Base-by-base conservation (phyloP, 2,797 vertebrate genomes). In the Acestrorhynchus altus region DNA sequence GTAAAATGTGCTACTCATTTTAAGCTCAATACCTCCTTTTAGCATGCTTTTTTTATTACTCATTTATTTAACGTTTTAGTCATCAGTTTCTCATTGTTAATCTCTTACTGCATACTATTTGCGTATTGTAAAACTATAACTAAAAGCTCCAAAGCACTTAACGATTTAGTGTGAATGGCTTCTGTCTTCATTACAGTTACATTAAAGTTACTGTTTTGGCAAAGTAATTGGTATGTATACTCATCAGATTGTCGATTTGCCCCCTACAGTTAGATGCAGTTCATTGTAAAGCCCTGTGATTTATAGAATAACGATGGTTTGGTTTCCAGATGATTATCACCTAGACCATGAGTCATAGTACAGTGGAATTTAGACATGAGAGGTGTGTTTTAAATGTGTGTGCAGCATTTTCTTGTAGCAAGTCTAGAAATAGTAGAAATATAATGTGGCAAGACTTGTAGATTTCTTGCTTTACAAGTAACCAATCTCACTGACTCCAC, bases 1-100 rank as follows among this genome's bases (percentile, higher is more conserved):
- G 76, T 82, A 74, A 47, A 74, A 70, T 78, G 68, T 78, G 52
- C 67, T 64, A 71, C 75, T 68, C 47, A 69, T 74, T 79, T 73
- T 74, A 74, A 63, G 78, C 39, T 79, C 78, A 79, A 54, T 79
- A 74, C 78, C 78, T 79, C 78, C 40, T 79, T 66, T 74, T 79
- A 74, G 78, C 35, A 74, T 74, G 56, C 39, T 26, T 74, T 73
- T 49, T 79, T 74, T 74, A 74, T 69, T 69, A 52, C 46, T 44
- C 46, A 20, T 72, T 78, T 74, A 69, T 79, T 74, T 74, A 79
- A 79, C 72, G 20, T 61, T 51, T 68, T 67, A 68, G 71, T 10
- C 44, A 69, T 44, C 8, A n/a, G 16, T 70, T 69, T 73, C 52
- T 78, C 76, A 57, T 57, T 44, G 63, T 64, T 65, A 47, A 49